Conservation (phyloP, 2,113 vertebrate genomes). For the human (Homo sapiens) region DNA sequence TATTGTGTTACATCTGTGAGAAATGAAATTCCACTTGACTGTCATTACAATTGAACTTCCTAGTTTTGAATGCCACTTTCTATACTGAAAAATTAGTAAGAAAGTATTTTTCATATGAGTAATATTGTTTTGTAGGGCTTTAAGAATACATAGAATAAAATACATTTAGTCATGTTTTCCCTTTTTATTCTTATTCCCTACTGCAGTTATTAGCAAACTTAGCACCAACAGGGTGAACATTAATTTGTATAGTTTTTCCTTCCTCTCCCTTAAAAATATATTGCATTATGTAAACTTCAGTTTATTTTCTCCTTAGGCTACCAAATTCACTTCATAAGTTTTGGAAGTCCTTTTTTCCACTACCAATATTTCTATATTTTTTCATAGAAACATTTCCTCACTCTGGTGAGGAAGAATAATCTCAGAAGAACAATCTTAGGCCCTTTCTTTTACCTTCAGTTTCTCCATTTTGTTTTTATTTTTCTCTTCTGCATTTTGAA, state of each 20-base stretch:
- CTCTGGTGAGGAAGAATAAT: background rate
- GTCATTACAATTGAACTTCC: background rate
- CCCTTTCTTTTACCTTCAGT: background rate
- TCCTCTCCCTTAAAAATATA: background rate
- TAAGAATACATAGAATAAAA: background rate
- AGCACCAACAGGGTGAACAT: background rate
- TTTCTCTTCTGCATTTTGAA: background rate
- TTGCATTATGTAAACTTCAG: background rate
- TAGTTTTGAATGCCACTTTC: background rate
- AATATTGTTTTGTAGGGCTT: background rate
- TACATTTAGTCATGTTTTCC: background rate
- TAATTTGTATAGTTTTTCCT: background rate
- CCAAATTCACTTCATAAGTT: background rate
- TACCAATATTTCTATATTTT: background rate
- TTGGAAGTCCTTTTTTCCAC: background rate
- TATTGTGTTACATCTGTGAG: background rate
- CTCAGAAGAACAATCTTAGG: background rate
- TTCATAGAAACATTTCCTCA: background rate
- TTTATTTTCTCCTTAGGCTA: background rate
- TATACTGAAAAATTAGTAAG: background rate
- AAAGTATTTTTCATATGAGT: background rate
- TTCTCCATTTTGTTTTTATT: background rate
- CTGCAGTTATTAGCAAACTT: background rate
- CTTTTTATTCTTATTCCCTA: background rate
- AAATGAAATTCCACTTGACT: background rate